Percentiles rank a stretch among this genome's conserved stretches.
Evolutionary conservation across 2,113 vertebrate species (phyloP).

Genomic region (Emydura subglobosa): DNA sequence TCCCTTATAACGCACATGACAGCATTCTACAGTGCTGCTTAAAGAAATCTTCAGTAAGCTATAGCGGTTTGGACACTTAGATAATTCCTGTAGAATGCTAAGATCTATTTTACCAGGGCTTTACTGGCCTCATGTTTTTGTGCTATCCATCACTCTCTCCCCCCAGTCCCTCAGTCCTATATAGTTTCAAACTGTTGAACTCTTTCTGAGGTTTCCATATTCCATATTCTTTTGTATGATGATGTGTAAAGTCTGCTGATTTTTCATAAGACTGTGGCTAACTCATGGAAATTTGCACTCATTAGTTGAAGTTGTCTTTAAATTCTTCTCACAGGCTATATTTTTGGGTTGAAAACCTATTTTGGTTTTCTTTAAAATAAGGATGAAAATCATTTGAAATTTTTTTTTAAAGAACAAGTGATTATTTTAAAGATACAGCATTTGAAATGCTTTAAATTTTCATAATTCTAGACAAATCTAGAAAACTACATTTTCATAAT

Average conservation of each 20-base stretch:
- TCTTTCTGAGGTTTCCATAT: neutral
- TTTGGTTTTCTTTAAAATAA: neutral
- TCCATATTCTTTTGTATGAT: neutral
- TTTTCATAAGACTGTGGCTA: neutral
- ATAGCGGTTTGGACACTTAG: neutral
- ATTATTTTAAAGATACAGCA: neutral
- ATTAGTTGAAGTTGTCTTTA: accelerated
- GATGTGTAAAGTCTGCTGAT: neutral
- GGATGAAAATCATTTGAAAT: neutral
- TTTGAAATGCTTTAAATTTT: neutral
- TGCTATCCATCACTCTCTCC: neutral
- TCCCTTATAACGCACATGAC: neutral
- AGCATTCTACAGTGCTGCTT: neutral
- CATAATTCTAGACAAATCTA: neutral
- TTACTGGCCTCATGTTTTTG: neutral
- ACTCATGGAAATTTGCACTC: neutral
- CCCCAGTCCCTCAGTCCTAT: neutral
- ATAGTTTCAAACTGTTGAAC: neutral
- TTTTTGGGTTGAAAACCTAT: neutral
- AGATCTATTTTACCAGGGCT: neutral
- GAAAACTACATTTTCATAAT: neutral
- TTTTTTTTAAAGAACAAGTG: neutral
- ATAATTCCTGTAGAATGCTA: neutral
- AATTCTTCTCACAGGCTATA: neutral
- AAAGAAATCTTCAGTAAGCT: neutral